These are phyloP conservation scores for Pseudomyrmex dendroicus DNA, from an alignment of 1,140 invertebrate species.

Conservation along the genomic window DNA sequence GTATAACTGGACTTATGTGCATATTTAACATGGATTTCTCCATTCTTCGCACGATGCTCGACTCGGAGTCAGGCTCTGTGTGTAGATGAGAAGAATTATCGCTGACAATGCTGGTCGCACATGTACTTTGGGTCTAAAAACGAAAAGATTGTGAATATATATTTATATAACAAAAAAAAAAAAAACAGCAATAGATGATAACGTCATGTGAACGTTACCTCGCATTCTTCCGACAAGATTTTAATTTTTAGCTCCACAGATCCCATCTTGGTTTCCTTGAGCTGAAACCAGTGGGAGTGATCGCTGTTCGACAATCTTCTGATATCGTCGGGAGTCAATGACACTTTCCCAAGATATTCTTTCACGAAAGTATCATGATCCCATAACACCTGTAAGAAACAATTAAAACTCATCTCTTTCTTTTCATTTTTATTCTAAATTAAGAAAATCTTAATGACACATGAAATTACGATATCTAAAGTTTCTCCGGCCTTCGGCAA, in stretches of 20 bases:
- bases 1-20: constrained; percentile 76
- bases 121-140: constrained; percentile 78
- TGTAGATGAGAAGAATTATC: constrained; percentile 74
- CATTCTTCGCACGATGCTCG: constrained; percentile 77
- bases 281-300: constrained; percentile 81
- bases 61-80: constrained; percentile 65
- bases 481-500: constrained; percentile 82
- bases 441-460: neutral
- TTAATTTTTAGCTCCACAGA: constrained; percentile 83
- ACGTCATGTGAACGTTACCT: constrained; percentile 66
- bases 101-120: constrained; percentile 77
- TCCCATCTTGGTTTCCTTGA: constrained; percentile 82
- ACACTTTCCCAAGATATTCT: constrained; percentile 86
- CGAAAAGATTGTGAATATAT: neutral
- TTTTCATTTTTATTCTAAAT: neutral
- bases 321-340: constrained; percentile 84
- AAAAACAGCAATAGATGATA: neutral
- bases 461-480: constrained; percentile 84
- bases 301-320: constrained; percentile 81
- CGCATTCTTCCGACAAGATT: constrained; percentile 81
- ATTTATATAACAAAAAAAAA: neutral
- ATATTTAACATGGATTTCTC: constrained; percentile 79
- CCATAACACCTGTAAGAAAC: constrained; percentile 83
- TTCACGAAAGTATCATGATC: constrained; percentile 86
- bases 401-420: constrained; percentile 39